Percentiles rank a stretch among this genome's conserved stretches.
These are phyloP conservation scores for Drosophila ficusphila DNA, from an alignment of 1,140 invertebrate genomes.

Conservation along the genomic window DNA sequence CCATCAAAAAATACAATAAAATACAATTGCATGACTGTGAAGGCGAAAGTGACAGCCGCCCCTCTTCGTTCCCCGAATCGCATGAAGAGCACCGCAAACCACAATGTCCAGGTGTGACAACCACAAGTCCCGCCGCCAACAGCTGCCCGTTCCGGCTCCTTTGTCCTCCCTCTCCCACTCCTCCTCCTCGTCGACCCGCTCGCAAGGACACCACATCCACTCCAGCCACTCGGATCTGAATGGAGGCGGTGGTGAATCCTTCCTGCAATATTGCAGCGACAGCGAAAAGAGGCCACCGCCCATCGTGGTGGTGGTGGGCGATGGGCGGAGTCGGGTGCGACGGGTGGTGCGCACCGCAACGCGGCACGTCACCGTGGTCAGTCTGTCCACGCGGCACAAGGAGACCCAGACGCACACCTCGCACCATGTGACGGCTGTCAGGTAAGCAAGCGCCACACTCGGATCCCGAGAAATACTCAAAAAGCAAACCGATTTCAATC, in stretches of 20 bases:
- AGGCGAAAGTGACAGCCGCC: conserved; percentile 55
- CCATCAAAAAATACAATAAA: conserved; percentile 5
- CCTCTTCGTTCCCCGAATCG: conserved; percentile 18
- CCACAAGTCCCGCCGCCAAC: conserved; percentile 51
- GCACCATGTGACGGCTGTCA: conserved; percentile 84
- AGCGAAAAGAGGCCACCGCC: conserved; percentile 76
- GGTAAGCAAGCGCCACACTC: conserved; percentile 73
- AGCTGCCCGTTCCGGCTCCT: conserved; percentile 48
- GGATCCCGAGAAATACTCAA: not conserved
- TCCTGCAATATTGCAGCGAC: conserved; percentile 77
- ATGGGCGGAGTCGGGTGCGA: conserved; percentile 80
- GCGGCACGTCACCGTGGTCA: conserved; percentile 83
- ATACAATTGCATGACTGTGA: conserved; percentile 48
- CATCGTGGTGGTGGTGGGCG: conserved; percentile 83
- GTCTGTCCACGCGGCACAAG: conserved; percentile 82
- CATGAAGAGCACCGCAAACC: conserved; percentile 41
- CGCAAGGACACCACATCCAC: conserved; percentile 6
- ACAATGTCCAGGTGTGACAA: conserved; percentile 51
- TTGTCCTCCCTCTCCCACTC: conserved; percentile 12
- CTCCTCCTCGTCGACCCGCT: conserved; percentile 6
- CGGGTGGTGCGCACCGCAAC: conserved; percentile 82
- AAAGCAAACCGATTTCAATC: not conserved
- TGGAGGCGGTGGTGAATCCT: conserved; percentile 71
- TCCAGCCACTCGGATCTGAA: conserved; percentile 44
- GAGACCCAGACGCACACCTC: conserved; percentile 83